Evolutionary conservation across 2,888 invertebrate genomes (phyloP).

Genomic region (Latheticus oryzae): DNA sequence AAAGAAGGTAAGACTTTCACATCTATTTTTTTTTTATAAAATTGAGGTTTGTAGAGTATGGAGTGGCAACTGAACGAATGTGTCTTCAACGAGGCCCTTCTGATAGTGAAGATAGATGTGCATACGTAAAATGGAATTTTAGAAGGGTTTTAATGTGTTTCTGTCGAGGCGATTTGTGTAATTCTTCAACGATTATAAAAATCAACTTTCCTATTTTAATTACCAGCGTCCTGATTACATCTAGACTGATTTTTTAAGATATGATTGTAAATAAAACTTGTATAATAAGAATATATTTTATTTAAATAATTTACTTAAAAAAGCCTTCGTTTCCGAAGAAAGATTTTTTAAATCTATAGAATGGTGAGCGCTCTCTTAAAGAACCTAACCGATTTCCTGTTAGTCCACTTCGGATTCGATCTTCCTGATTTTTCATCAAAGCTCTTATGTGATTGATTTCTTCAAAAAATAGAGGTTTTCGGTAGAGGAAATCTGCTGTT

Average conservation of each 20-base stretch:
- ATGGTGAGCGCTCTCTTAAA: conserved; percentile 65
- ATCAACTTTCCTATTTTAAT: conserved; percentile 42
- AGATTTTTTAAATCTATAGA: conserved; percentile 55
- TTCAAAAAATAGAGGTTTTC: conserved; percentile 72
- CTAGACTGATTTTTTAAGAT: conserved; percentile 20
- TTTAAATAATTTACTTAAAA: conserved; percentile 23
- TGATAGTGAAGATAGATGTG: conserved; percentile 90
- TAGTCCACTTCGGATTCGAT: conserved; percentile 71
- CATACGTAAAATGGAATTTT: conserved; percentile 84
- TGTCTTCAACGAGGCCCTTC: conserved; percentile 89
- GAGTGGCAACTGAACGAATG: conserved; percentile 86
- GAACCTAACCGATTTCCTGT: conserved; percentile 72
- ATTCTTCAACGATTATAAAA: conserved; percentile 61
- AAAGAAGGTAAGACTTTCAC: conserved; percentile 73
- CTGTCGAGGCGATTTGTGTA: conserved; percentile 91
- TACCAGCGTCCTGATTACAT: conserved; percentile 6
- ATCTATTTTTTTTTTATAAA: too few species aligned
- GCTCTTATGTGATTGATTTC: conserved; percentile 75
- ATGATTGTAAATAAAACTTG: conserved; percentile 31
- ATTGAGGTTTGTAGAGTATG: conserved; percentile 76
- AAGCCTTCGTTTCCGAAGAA: neutral
- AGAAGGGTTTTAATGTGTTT: conserved; percentile 91
- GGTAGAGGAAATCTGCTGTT: conserved; percentile 69
- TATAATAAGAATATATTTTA: conserved; percentile 14
- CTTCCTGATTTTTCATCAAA: conserved; percentile 71